Conservation (phyloP, 2,888 invertebrate species). For the Amblyjoppa proteus region DNA sequence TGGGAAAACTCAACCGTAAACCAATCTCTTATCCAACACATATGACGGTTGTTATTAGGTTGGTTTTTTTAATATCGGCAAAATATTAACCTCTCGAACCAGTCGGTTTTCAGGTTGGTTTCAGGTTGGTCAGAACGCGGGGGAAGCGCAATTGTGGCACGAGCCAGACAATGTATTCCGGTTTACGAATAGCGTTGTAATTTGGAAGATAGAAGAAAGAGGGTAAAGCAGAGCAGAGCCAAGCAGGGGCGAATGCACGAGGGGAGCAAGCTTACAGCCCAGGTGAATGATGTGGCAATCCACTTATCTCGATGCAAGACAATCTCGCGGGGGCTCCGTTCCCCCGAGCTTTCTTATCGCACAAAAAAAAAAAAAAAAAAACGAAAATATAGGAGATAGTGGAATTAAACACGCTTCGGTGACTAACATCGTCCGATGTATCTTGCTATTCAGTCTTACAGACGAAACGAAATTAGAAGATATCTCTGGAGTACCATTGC, state of each 20-base stretch:
- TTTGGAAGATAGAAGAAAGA: conserved; percentile 30
- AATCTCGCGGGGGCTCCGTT: conserved; percentile 37
- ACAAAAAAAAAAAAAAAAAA: neutral
- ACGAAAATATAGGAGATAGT: conserved; percentile 24
- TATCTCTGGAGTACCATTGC: neutral
- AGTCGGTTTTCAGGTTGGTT: too few species aligned
- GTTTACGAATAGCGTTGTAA: conserved; percentile 43
- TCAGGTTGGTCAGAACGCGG: too few species aligned
- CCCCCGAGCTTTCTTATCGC: conserved; percentile 16
- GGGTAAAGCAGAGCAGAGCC: conserved; percentile 12
- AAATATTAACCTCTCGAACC: too few species aligned
- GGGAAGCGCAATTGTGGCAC: conserved; percentile 18
- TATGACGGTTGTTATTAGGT: too few species aligned
- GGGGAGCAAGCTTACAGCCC: conserved; percentile 27
- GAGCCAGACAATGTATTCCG: conserved; percentile 25
- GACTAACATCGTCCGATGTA: conserved; percentile 24
- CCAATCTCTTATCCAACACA: too few species aligned
- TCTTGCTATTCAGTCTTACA: neutral
- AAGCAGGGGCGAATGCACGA: neutral
- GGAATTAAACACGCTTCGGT: conserved; percentile 43
- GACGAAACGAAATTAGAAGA: neutral
- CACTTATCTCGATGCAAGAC: conserved; percentile 57
- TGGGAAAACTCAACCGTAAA: too few species aligned
- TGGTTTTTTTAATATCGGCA: too few species aligned
- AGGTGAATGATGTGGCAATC: conserved; percentile 61